Evolutionary conservation across 2,888 invertebrate species (phyloP), one percentile per base, ranked within the genome.

Genomic region (Rhaphigaster nebulosa): DNA sequence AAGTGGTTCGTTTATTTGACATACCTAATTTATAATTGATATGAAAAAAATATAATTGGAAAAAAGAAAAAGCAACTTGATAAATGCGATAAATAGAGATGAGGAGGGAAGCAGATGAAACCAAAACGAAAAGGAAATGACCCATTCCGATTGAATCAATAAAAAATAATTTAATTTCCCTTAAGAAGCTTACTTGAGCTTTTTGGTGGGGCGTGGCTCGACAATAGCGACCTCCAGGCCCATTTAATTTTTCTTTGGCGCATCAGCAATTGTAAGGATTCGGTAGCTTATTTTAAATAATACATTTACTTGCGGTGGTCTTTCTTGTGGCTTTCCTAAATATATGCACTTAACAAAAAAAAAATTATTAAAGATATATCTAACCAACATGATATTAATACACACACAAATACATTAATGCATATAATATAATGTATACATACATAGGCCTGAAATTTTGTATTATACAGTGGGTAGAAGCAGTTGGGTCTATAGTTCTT

Each of bases 91-190:
- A 76, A 76, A 76, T 76, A 76, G 38, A 76, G 70, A 29, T 76
- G 70, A 76, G 70, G 34, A 6, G 70, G 23, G 15, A 29, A 38
- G 38, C 38, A 76, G 38, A 76, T 76, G 70, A 76, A 34, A 38
- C 38, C 70, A 38, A 76, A 76, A 76, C 34, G 70, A 76, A 76
- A 38, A 76, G 34, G 70, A 76, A 76, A 76, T 76, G 34, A n/a
- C 34, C 70, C 70, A 76, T 76, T 34, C 70, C 70, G 70, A 76
- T 76, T 76, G 70, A 76, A 76, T 76, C 70, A 76, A 76, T 76
- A 76, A 76, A 76, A 76, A 76, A 76, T 76, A 76, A 76, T 76
- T 76, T 76, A 76, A 76, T 76, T 76, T 76, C 70, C 70, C 70
- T 76, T 76, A 76, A 76, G 70, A 76, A 76, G 70, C 70, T 76